These are phyloP conservation scores for Lapara coniferarum DNA, from an alignment of 2,888 invertebrate genomes.

Conservation along the genomic window DNA sequence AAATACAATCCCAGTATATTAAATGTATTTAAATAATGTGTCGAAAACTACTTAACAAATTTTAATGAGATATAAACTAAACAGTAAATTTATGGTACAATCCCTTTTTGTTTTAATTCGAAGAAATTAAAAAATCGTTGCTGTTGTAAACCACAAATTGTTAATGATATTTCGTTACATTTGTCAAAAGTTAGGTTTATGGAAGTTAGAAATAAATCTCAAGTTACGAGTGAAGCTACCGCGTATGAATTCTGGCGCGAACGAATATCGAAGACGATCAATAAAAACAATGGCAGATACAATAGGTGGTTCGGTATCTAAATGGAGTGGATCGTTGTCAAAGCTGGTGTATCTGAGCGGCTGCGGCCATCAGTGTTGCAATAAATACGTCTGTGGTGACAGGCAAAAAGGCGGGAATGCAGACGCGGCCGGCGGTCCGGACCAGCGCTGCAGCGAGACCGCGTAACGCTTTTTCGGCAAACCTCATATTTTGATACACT, in stretches of 20 bases:
- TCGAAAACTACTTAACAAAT: no score
- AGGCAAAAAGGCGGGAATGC: constrained; percentile 75
- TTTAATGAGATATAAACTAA: no score
- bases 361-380: constrained; percentile 65
- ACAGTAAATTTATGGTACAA: no score
- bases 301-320: constrained; percentile 68
- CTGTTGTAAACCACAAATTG: no score
- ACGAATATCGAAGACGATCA: constrained; percentile 57
- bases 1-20: no score
- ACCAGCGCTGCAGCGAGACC: constrained; percentile 33
- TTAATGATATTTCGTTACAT: no score
- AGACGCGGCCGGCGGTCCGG: constrained; percentile 69
- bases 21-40: no score
- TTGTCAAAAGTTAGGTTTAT: background rate
- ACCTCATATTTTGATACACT: constrained; percentile 64
- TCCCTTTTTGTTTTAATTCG: no score
- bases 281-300: constrained; percentile 64
- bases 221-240: constrained; percentile 52
- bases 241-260: constrained; percentile 64
- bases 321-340: constrained; percentile 70
- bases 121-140: no score
- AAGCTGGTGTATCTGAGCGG: constrained; percentile 66
- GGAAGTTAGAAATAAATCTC: constrained; percentile 7
- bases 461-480: constrained; percentile 64
- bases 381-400: constrained; percentile 73